Evolutionary conservation across 2,113 vertebrate genomes (phyloP), one percentile per base, ranked within the genome.

Genomic region (Dromas ardeola): DNA sequence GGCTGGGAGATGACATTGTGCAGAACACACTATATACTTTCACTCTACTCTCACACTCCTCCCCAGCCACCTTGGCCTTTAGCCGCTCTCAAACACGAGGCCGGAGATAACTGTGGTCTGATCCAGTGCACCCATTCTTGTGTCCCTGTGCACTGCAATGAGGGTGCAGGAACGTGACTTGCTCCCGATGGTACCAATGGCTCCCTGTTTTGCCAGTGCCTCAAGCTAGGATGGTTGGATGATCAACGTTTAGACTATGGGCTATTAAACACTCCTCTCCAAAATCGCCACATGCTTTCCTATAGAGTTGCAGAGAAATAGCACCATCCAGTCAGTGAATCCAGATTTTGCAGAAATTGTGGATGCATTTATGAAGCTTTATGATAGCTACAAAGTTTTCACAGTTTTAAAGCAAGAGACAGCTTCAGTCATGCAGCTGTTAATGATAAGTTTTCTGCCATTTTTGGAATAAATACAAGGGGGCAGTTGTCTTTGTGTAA

Each of bases 51-150:
- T 61, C 5, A 4, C 29, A 32, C 26, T 62, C 26, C 11, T 36
- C n/a, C 52, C 1, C 10, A 81, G 4, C 13, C 42, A 38, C 13
- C 13, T n/a, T 50, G 49, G 27, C 38, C 27, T 78, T 50, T 49
- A 32, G 21, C 19, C 8, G 2, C 6, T 53, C 21, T 56, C 27
- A 56, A 42, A 71, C 22, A n/a, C 1, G 1, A 34, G 34, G 13
- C 42, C 56, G 42, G 20, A 79, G 7, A 71, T 14, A 56, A 14
- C 13, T 79, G 74, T 38, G 42, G 5, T 25, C 45, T 20, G 26
- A 72, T 13, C 52, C 65, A 61, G 38, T 1, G 0, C 43, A 53
- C 11, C 19, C 1, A 0, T n/a, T 42, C n/a, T 32, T 36, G 7
- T n/a, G 63, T 6, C n/a, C 19, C 23, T 10, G 65, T 55, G 49